Base-by-base conservation (phyloP, 2,888 invertebrate species). In the Trichacis sp. region DNA sequence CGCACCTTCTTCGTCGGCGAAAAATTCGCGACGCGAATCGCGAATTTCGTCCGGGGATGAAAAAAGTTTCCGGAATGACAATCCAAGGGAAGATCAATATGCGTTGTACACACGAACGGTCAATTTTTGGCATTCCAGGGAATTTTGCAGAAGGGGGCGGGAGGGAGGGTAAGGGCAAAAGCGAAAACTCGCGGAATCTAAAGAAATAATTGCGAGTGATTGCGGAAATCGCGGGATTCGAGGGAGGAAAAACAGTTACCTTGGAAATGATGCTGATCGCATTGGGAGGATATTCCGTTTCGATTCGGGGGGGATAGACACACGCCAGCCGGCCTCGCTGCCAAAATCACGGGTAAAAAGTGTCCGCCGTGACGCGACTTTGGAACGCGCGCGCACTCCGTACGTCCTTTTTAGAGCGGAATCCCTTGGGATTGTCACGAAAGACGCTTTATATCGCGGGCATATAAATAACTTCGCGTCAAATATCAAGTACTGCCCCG, bases 401-500 rank as follows among this genome's bases (percentile, higher is more conserved):
- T n/a, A 50, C 56, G 49, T 52, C 45, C 48, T 38, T 33, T 50
- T 36, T 46, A 61, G 54, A 59, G 57, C 42, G 6, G 59, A 38
- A 49, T 59, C 59, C 65, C 60, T 59, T 62, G 42, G 57, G 58
- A 55, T 57, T 51, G 33, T 12, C 48, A 56, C 51, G 58, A 51
- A 55, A 61, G 67, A 54, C 68, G 69, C 70, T 72, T 67, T 69
- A 69, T 62, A 64, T 48, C 72, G 48, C 54, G 73, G 62, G 71
- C 73, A 74, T 78, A 78, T 77, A 77, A 79, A 79, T 81, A 79
- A 79, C 76, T 78, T 76, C 69, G 81, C 78, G 79, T 81, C 74
- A 79, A 80, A 77, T 77, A 78, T 79, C 77, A 77, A 81, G 76
- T 77, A 78, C 78, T 77, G 78, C 77, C 77, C 79, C 81, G 76